phyloP scores from a whole-genome alignment of 1,140 invertebrate species.

The Zaprionus camerounensis region DNA sequence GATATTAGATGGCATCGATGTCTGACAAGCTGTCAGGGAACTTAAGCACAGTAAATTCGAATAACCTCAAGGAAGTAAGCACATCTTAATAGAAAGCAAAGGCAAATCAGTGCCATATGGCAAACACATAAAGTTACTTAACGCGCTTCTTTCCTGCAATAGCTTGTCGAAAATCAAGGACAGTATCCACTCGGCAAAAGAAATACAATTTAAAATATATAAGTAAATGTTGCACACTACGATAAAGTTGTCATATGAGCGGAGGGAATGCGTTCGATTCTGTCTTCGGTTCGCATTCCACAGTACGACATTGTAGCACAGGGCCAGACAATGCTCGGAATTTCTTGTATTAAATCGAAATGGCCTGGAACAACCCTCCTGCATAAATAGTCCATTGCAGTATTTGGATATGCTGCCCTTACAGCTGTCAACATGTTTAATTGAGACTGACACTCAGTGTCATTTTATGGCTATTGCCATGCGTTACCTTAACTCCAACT shows the following conservation, averaged over 20 bases:
- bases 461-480: conserved; percentile 82
- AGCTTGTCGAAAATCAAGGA: neutral
- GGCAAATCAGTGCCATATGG: conserved; percentile 1
- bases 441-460: conserved; percentile 84
- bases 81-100: neutral
- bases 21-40: conserved; percentile 57
- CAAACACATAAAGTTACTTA: conserved; percentile 5
- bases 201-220: neutral
- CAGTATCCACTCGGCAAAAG: neutral
- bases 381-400: neutral
- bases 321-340: conserved; percentile 71
- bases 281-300: conserved; percentile 2
- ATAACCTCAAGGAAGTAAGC: conserved; percentile 38
- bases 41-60: neutral
- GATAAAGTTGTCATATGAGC: conserved; percentile 6
- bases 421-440: conserved; percentile 84
- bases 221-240: neutral
- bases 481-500: conserved; percentile 71
- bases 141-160: neutral
- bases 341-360: conserved; percentile 81
- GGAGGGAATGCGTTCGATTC: neutral
- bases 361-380: conserved; percentile 45
- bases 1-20: conserved; percentile 35
- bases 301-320: conserved; percentile 45
- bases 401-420: conserved; percentile 61